phyloP scores from a whole-genome alignment of 2,888 invertebrate species.

The Melieria crassipennis region DNA sequence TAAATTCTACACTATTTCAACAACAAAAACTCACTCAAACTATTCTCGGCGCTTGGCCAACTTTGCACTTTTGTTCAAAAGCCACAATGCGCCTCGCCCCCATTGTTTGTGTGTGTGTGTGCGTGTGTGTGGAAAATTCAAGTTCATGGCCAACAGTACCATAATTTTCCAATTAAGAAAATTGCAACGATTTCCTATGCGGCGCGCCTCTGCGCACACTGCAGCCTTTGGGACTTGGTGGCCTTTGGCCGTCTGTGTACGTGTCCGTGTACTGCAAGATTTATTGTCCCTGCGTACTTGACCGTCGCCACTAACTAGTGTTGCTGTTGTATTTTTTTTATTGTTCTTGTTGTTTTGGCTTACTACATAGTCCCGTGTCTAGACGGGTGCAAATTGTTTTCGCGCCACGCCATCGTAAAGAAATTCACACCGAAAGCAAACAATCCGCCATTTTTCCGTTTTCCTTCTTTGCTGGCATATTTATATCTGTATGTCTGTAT shows the following conservation, averaged over 20 bases:
- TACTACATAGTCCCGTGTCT: conserved; percentile 21
- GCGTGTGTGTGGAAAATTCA: not conserved
- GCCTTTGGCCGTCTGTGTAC: not conserved
- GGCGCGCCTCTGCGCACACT: not conserved
- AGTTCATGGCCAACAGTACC: conserved; percentile 27
- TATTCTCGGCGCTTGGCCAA: too few relatives aligned
- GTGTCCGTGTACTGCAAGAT: conserved; percentile 8
- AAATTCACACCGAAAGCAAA: conserved; percentile 14
- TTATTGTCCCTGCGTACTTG: not conserved
- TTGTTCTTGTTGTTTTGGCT: not conserved
- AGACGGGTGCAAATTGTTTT: conserved; percentile 33
- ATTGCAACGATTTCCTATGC: conserved; percentile 1
- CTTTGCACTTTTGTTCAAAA: too few relatives aligned
- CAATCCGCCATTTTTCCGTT: not conserved
- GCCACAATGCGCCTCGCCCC: too few relatives aligned
- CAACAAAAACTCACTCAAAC: too few relatives aligned
- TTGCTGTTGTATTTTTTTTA: not conserved
- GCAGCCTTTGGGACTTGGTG: too few relatives aligned
- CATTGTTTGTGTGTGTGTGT: not conserved
- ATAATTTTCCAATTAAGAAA: conserved; percentile 32
- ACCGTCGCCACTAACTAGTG: not conserved
- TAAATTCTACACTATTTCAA: too few relatives aligned
- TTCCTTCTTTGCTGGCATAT: not conserved
- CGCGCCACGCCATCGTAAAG: conserved; percentile 30
- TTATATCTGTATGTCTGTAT: too few relatives aligned